These are phyloP conservation scores for Burhinus oedicnemus DNA, from an alignment of 2,113 vertebrate species.

Conservation along the genomic window DNA sequence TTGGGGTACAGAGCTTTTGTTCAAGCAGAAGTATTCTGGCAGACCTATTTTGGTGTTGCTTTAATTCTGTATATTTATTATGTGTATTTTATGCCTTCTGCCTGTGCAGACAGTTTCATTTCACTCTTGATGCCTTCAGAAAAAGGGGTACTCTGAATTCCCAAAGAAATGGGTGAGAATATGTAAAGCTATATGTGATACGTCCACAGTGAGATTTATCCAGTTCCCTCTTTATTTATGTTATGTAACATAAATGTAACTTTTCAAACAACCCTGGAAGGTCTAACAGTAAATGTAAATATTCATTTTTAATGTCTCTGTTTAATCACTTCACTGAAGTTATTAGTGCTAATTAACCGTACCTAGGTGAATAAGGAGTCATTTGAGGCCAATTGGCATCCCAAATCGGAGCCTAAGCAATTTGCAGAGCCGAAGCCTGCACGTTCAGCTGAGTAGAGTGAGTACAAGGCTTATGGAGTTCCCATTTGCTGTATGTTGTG, in stretches of 20 bases:
- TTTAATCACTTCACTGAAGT: background rate
- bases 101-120: background rate
- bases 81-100: background rate
- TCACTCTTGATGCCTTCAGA: background rate
- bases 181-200: background rate
- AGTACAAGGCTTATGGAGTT: background rate
- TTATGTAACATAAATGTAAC: background rate
- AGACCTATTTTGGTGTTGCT: background rate
- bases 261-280: background rate
- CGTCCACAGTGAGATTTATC: background rate
- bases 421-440: background rate
- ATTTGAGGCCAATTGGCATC: background rate
- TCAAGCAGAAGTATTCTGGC: background rate
- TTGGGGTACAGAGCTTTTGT: background rate
- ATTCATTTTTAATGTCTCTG: background rate
- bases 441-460: background rate
- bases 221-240: background rate
- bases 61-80: background rate
- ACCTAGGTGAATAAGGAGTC: background rate
- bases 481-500: background rate
- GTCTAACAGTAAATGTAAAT: background rate
- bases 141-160: background rate
- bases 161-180: background rate
- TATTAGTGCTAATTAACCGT: background rate
- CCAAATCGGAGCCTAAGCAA: background rate